A percentile compares a stretch with the other conserved stretches of the same genome.
Conservation (phyloP, 2,797 vertebrate genomes). For the Benthosema pterotum region DNA sequence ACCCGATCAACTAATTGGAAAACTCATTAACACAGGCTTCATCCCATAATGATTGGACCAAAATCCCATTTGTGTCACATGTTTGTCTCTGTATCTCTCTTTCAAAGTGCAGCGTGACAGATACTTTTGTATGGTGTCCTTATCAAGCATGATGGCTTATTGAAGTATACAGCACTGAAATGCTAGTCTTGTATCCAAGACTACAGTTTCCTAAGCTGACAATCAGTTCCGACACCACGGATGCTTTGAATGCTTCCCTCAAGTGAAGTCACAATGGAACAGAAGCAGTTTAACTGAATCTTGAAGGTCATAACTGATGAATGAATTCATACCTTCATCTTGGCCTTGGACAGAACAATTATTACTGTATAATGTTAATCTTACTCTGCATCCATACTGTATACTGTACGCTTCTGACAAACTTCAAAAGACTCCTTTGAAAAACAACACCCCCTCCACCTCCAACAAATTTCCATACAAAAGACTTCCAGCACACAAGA, state of each 20-base stretch:
- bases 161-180: too few species aligned
- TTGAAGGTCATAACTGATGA: conserved; percentile 59
- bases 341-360: conserved; percentile 46
- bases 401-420: conserved; percentile 28
- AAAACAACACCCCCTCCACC: conserved; percentile 49
- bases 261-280: conserved; percentile 40
- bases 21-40: too few species aligned
- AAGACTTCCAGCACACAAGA: conserved; percentile 57
- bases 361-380: conserved; percentile 58
- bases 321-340: conserved; percentile 62
- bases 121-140: too few species aligned
- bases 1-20: too few species aligned
- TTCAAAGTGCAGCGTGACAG: too few species aligned
- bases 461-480: conserved; percentile 71
- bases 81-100: too few species aligned
- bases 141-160: too few species aligned
- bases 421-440: conserved; percentile 70
- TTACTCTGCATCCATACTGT: conserved; percentile 47
- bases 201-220: too few species aligned
- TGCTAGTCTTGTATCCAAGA: too few species aligned
- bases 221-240: too few species aligned
- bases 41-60: too few species aligned
- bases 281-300: conserved; percentile 50
- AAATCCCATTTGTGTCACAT: too few species aligned
- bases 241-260: conserved; percentile 44